Conservation (phyloP, 2,888 invertebrate species). For the Exephanes ischioxanthus region DNA sequence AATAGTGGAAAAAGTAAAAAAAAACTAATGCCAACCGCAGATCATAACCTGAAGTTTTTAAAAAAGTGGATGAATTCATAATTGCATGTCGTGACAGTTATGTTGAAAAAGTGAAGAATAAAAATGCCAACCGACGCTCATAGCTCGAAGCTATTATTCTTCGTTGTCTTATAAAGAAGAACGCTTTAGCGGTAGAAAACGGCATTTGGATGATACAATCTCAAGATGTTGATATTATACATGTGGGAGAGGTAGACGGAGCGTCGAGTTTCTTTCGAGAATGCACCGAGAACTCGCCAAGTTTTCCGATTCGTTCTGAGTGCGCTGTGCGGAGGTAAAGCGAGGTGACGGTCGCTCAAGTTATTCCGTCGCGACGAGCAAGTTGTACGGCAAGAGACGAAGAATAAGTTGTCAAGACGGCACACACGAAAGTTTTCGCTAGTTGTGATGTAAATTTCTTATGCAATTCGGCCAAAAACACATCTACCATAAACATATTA, state of each 20-base stretch:
- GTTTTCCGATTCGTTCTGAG: slow-evolving; percentile 69
- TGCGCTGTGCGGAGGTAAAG: slow-evolving; percentile 57
- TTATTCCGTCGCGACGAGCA: slow-evolving; percentile 61
- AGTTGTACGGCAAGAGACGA: slow-evolving; percentile 57
- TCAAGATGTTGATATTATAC: not conserved
- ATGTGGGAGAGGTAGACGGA: slow-evolving; percentile 11
- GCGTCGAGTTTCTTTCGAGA: slow-evolving; percentile 49
- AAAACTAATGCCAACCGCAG: too few species aligned
- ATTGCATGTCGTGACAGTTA: too few species aligned
- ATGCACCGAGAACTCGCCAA: slow-evolving; percentile 64
- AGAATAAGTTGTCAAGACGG: slow-evolving; percentile 66
- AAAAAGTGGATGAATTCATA: too few species aligned
- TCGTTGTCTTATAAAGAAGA: slow-evolving; percentile 9
- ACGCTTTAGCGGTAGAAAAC: not conserved
- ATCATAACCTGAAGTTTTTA: too few species aligned
- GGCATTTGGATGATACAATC: not conserved
- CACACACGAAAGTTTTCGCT: slow-evolving; percentile 68
- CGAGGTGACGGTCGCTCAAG: slow-evolving; percentile 63
- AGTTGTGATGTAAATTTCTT: slow-evolving; percentile 71
- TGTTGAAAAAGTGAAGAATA: too few species aligned
- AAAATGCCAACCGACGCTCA: not conserved
- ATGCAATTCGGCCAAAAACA: slow-evolving; percentile 67
- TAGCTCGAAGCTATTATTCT: not conserved
- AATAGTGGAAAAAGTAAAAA: too few species aligned
- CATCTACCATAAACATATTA: slow-evolving; percentile 70